Conservation (phyloP, 2,888 invertebrate species). For the Drosophila paracracens region DNA sequence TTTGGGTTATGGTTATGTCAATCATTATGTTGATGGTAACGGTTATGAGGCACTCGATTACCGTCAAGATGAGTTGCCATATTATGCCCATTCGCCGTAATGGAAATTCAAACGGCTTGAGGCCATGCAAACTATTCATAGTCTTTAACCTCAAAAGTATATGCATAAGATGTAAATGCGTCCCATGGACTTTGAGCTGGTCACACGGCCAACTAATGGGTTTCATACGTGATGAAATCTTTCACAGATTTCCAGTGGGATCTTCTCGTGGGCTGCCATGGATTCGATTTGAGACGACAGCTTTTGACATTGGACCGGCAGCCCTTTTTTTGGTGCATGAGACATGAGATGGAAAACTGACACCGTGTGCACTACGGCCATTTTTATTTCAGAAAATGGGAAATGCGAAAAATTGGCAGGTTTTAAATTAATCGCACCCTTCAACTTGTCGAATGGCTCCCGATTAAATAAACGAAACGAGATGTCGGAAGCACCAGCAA, state of each 20-base stretch:
- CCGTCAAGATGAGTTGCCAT: slow-evolving; percentile 66
- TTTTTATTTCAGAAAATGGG: slow-evolving; percentile 21
- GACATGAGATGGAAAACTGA: slow-evolving; percentile 23
- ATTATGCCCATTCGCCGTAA: slow-evolving; percentile 63
- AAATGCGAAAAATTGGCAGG: slow-evolving; percentile 54
- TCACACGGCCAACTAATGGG: slow-evolving; percentile 48
- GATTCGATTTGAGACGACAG: slow-evolving; percentile 31
- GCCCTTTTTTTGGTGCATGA: slow-evolving; percentile 23
- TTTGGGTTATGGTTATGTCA: slow-evolving; percentile 73
- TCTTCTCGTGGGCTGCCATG: neutral
- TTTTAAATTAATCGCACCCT: slow-evolving; percentile 68
- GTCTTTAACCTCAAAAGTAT: slow-evolving; percentile 17
- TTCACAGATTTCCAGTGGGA: slow-evolving; percentile 25
- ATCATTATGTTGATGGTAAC: slow-evolving; percentile 73
- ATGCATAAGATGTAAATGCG: slow-evolving; percentile 45
- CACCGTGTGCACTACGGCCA: slow-evolving; percentile 8
- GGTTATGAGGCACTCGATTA: slow-evolving; percentile 70
- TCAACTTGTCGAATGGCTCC: slow-evolving; percentile 62
- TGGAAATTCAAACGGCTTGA: slow-evolving; percentile 58
- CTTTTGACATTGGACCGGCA: slow-evolving; percentile 32
- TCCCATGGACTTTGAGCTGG: slow-evolving; percentile 25
- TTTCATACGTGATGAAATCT: slow-evolving; percentile 68
- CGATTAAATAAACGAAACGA: slow-evolving; percentile 64
- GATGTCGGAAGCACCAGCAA: slow-evolving; percentile 39
- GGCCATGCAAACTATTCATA: slow-evolving; percentile 46